phyloP scores from a whole-genome alignment of 2,888 invertebrate species.

The Tachystola acroxantha region DNA sequence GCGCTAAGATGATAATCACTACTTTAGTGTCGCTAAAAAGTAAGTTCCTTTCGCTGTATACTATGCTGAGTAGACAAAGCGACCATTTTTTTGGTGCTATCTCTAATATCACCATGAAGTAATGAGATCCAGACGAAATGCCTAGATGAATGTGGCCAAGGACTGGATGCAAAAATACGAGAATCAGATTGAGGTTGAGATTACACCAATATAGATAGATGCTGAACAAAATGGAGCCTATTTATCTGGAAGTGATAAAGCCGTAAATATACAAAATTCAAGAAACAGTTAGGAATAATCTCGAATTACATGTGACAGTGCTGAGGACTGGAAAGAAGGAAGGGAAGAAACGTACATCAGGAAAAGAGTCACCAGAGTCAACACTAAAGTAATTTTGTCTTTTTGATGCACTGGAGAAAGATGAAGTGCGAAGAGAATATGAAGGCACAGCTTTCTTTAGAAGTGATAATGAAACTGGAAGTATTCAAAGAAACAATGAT shows the following conservation, averaged over 20 bases:
- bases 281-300: slow-evolving; percentile 66
- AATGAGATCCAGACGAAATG: too few species aligned
- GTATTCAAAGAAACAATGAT: slow-evolving; percentile 35
- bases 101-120: too few species aligned
- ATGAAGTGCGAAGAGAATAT: slow-evolving; percentile 65
- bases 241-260: slow-evolving; percentile 82
- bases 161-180: too few species aligned
- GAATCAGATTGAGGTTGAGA: too few species aligned
- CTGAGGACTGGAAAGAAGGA: slow-evolving; percentile 25
- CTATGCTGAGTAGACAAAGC: too few species aligned
- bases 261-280: slow-evolving; percentile 83
- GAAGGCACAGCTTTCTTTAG: slow-evolving; percentile 57
- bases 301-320: slow-evolving; percentile 43
- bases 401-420: slow-evolving; percentile 50
- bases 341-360: slow-evolving; percentile 49
- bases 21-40: too few species aligned
- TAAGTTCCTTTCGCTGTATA: too few species aligned
- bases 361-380: slow-evolving; percentile 34
- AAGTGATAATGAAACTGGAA: slow-evolving; percentile 22
- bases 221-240: slow-evolving; percentile 84
- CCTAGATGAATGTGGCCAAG: too few species aligned
- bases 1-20: too few species aligned
- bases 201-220: slow-evolving; percentile 89
- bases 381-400: slow-evolving; percentile 61
- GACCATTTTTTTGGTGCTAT: too few species aligned